Percentiles rank a stretch among this genome's conserved stretches.
These are phyloP conservation scores for Paramormyrops kingsleyae DNA, from an alignment of 2,113 vertebrate genomes.

Conservation along the genomic window DNA sequence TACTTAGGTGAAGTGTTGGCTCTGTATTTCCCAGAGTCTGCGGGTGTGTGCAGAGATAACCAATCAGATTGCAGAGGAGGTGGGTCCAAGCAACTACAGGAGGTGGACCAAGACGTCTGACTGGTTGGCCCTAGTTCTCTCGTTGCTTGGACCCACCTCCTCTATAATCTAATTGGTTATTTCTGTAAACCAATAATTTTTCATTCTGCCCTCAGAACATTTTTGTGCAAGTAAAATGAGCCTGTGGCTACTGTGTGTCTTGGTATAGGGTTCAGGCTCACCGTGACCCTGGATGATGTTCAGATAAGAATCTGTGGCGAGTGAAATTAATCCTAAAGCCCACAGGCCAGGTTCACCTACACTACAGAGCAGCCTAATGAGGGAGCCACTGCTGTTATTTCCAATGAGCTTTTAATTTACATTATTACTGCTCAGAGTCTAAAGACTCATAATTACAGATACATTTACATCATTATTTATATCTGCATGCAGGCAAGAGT, in stretches of 20 bases:
- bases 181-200: no score
- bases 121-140: no score
- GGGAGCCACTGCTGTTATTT: background rate
- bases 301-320: background rate
- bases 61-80: no score
- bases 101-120: no score
- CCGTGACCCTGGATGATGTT: background rate
- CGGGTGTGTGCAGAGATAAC: background rate
- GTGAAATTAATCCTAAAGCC: background rate
- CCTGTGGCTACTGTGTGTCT: background rate
- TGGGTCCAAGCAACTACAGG: no score
- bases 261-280: background rate
- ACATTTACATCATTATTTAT: background rate
- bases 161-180: no score
- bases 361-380: background rate
- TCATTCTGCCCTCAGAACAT: no score
- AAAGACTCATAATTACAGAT: background rate
- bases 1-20: background rate
- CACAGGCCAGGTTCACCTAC: background rate
- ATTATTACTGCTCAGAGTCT: background rate
- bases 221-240: background rate
- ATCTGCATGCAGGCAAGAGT: background rate
- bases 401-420: background rate
- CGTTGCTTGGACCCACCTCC: no score
- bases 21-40: background rate